A percentile compares a stretch with the other conserved stretches of the same genome.
Evolutionary conservation across 2,888 invertebrate genomes (phyloP).

Genomic region (Melinaea menophilus): DNA sequence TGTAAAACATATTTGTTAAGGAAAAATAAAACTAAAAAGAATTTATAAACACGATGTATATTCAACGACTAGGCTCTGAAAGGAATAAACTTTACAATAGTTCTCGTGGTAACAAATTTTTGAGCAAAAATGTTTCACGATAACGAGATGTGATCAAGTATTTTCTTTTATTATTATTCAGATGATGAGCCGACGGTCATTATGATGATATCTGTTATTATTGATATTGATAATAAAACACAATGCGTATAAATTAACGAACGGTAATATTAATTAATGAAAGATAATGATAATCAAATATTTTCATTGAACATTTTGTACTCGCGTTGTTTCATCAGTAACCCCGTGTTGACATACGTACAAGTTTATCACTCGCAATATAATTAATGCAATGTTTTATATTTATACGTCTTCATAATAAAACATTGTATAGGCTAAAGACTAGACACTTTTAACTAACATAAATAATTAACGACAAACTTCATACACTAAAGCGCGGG

Average conservation of each 20-base stretch:
- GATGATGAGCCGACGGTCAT: background rate
- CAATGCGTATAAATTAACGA: no score
- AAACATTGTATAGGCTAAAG: no score
- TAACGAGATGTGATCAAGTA: slow-evolving; percentile 26
- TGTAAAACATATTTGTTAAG: no score
- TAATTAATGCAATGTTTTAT: background rate
- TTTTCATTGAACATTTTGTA: background rate
- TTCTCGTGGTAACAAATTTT: slow-evolving; percentile 2
- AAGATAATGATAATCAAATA: background rate
- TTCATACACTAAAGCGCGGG: slow-evolving; percentile 21
- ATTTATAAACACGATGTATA: no score
- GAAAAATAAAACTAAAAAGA: no score
- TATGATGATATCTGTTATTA: slow-evolving; percentile 18
- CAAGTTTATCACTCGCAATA: background rate
- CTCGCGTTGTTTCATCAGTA: background rate
- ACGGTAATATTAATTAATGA: no score
- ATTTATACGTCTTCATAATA: background rate
- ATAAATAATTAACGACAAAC: slow-evolving; percentile 24
- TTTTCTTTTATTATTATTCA: slow-evolving; percentile 24
- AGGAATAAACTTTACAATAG: background rate
- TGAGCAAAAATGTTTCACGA: slow-evolving; percentile 12
- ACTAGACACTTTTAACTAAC: slow-evolving; percentile 24
- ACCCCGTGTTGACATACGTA: background rate
- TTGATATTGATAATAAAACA: slow-evolving; percentile 19
- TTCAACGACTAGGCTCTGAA: background rate